Evolutionary conservation across 1,140 invertebrate species (phyloP).

Genomic region (Lutraria rhynchaena): DNA sequence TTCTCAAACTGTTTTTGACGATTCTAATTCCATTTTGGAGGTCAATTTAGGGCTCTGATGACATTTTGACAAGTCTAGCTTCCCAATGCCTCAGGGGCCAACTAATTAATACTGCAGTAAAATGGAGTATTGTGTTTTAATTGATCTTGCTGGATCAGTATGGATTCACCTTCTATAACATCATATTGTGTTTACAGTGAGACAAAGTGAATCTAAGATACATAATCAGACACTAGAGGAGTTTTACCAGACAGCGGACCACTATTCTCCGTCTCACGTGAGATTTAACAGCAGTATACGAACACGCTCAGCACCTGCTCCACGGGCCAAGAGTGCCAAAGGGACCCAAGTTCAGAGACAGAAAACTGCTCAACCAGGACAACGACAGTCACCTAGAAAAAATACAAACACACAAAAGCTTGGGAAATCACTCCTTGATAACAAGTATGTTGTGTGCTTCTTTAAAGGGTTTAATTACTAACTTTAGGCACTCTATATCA

Average conservation of each 20-base stretch:
- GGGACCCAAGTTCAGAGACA: background rate
- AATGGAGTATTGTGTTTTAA: too few relatives aligned
- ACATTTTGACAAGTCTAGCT: too few relatives aligned
- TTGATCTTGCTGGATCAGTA: too few relatives aligned
- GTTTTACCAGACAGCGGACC: conserved; percentile 71
- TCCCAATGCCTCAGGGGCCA: too few relatives aligned
- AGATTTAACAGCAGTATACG: conserved; percentile 19
- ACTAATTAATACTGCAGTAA: too few relatives aligned
- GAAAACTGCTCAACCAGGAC: conserved; percentile 15
- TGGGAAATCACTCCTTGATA: conserved; percentile 16
- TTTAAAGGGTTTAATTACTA: too few relatives aligned
- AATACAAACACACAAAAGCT: background rate
- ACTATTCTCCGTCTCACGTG: conserved; percentile 45
- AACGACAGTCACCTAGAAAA: background rate
- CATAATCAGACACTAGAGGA: conserved; percentile 65
- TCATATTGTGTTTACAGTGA: too few relatives aligned
- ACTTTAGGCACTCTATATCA: too few relatives aligned
- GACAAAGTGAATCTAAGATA: conserved; percentile 22
- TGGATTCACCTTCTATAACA: too few relatives aligned
- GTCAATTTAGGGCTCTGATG: too few relatives aligned
- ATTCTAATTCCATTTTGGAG: too few relatives aligned
- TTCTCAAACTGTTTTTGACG: too few relatives aligned
- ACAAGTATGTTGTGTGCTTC: conserved; percentile 26
- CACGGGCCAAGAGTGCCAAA: conserved; percentile 34
- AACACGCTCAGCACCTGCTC: conserved; percentile 56